A percentile compares a stretch with the other conserved stretches of the same genome.
phyloP scores from a whole-genome alignment of 2,113 vertebrate genomes.

The Stegostoma tigrinum region DNA sequence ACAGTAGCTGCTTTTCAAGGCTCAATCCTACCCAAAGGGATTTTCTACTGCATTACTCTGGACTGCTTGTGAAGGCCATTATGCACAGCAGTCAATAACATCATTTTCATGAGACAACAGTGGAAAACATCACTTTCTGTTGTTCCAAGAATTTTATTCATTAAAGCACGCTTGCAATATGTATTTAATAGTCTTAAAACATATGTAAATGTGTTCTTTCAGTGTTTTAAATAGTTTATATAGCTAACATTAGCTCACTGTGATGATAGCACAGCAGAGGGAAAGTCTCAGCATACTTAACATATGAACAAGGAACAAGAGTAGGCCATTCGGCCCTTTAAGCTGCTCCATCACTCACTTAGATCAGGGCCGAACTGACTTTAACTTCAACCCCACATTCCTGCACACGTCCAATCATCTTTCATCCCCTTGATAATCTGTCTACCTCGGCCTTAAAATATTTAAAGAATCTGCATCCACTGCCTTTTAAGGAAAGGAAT shows the following conservation, averaged over 20 bases:
- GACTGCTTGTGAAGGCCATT: not conserved
- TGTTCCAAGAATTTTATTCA: not conserved
- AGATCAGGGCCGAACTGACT: too few species aligned
- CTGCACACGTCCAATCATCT: too few species aligned
- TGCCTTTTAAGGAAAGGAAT: too few species aligned
- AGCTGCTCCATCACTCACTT: too few species aligned
- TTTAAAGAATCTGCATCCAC: too few species aligned
- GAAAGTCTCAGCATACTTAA: not conserved
- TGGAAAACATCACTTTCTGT: constrained; percentile 4
- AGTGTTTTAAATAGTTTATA: too few species aligned
- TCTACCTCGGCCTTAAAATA: too few species aligned
- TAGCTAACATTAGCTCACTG: not conserved
- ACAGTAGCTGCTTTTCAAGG: constrained; percentile 25
- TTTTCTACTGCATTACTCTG: not conserved
- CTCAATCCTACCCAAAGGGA: constrained; percentile 7
- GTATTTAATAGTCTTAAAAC: not conserved
- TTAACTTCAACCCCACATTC: too few species aligned
- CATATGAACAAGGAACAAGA: too few species aligned
- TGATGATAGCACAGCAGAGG: not conserved
- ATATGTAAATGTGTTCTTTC: not conserved
- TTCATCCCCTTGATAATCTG: too few species aligned
- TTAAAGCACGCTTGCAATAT: not conserved
- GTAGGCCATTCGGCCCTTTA: too few species aligned
- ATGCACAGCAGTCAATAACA: constrained; percentile 24
- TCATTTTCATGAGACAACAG: not conserved